Percentiles rank a stretch among this genome's conserved stretches.
Conservation (phyloP, 2,888 invertebrate species). For the Habrosyne pyritoides region DNA sequence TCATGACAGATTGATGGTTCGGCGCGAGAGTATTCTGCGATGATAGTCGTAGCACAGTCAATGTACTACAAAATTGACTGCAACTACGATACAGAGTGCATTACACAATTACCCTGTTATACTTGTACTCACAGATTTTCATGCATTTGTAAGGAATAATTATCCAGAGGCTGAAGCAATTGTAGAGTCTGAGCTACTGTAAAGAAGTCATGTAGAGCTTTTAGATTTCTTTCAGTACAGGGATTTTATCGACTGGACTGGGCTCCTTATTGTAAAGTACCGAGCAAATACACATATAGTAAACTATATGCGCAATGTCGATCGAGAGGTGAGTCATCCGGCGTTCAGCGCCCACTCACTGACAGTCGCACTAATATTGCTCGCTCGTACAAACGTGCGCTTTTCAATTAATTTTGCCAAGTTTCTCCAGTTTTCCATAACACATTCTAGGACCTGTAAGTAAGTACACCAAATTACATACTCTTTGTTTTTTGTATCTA, state of each 20-base stretch:
- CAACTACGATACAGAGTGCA: no score
- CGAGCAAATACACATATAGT: not conserved
- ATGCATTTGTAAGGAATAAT: no score
- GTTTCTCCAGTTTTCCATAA: slow-evolving; percentile 15
- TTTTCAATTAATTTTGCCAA: slow-evolving; percentile 24
- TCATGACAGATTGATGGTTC: no score
- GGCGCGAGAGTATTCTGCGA: no score
- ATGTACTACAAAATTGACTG: no score
- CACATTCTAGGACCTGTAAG: not conserved
- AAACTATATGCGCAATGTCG: slow-evolving; percentile 34
- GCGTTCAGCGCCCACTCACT: slow-evolving; percentile 27
- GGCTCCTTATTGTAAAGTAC: not conserved
- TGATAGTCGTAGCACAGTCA: no score
- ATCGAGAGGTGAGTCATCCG: slow-evolving; percentile 46
- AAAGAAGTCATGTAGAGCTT: not conserved
- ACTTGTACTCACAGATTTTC: no score
- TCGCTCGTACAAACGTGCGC: slow-evolving; percentile 46
- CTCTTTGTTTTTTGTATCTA: not conserved
- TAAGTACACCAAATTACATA: not conserved
- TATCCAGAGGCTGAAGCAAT: no score
- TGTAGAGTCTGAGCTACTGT: no score
- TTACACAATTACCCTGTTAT: no score
- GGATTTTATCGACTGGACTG: not conserved
- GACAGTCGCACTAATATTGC: slow-evolving; percentile 44
- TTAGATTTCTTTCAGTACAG: not conserved